phyloP scores from a whole-genome alignment of 2,888 invertebrate species.

The Drosophila austrosaltans region DNA sequence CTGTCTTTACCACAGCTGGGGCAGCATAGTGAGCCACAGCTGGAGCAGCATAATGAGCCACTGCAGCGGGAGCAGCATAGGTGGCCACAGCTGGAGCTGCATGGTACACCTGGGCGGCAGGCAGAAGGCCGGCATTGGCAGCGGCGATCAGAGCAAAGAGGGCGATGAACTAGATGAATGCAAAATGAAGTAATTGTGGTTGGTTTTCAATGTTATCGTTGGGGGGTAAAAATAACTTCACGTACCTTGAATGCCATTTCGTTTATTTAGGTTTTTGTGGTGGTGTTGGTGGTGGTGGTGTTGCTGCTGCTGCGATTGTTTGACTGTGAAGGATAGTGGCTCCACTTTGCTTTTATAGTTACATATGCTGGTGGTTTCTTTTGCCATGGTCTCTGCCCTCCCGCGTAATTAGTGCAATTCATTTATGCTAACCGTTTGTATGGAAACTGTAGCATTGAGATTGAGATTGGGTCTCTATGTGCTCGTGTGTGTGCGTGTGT shows the following conservation, averaged over 20 bases:
- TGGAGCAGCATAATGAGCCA: constrained; percentile 53
- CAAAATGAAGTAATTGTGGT: constrained; percentile 4
- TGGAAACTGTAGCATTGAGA: constrained; percentile 64
- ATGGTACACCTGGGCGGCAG: constrained; percentile 66
- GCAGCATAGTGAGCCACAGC: constrained; percentile 65
- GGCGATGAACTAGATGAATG: constrained; percentile 64
- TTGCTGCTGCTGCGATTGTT: constrained; percentile 49
- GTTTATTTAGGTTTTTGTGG: constrained; percentile 27
- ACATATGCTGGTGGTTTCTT: constrained; percentile 14
- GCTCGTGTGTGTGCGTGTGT: neutral
- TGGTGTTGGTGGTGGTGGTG: constrained; percentile 9
- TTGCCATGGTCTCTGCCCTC: constrained; percentile 39
- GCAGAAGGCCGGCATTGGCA: constrained; percentile 76
- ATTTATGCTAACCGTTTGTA: constrained; percentile 64
- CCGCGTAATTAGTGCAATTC: constrained; percentile 75
- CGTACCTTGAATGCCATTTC: constrained; percentile 77
- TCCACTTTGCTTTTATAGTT: constrained; percentile 64
- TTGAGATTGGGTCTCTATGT: constrained; percentile 19
- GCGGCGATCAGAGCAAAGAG: constrained; percentile 76
- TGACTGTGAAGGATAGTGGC: constrained; percentile 64
- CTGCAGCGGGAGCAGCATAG: constrained; percentile 51
- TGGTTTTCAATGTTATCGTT: neutral
- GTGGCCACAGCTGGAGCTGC: constrained; percentile 65
- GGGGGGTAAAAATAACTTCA: constrained; percentile 10
- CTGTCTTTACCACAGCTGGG: constrained; percentile 53